phyloP scores from a whole-genome alignment of 35 echinoderm and acorn worm species.

The Apostichopus californicus region DNA sequence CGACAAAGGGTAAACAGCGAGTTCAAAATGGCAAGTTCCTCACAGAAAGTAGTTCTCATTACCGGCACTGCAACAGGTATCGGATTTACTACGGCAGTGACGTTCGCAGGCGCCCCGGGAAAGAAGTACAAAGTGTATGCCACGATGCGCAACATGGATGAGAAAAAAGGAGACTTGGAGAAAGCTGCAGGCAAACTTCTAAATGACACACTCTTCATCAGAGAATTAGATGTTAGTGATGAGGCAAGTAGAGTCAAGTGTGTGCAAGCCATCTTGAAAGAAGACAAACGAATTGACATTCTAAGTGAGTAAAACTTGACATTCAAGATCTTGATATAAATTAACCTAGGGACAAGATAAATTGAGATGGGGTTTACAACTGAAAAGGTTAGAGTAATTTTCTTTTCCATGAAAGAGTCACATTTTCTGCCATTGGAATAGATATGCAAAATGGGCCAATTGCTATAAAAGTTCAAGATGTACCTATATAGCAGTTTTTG shows the following conservation, averaged over 20 bases:
- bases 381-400: too few species aligned
- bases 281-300: conserved; percentile 27
- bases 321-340: too few species aligned
- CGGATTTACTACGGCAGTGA: conserved; percentile 7
- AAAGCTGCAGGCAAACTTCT: conserved; percentile 2
- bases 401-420: too few species aligned
- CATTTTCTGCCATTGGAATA: too few species aligned
- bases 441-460: too few species aligned
- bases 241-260: not conserved
- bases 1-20: not conserved
- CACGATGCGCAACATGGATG: conserved; percentile 37
- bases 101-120: not conserved
- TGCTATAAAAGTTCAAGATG: too few species aligned
- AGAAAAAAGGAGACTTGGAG: conserved; percentile 27
- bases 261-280: conserved; percentile 20
- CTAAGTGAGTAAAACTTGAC: conserved; percentile 1
- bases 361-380: too few species aligned
- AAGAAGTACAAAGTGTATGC: conserved; percentile 44
- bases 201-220: conserved; percentile 31
- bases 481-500: too few species aligned
- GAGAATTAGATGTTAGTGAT: conserved; percentile 34
- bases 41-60: conserved; percentile 21
- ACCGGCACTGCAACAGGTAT: conserved; percentile 22
- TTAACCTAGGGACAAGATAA: too few species aligned
- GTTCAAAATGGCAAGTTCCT: not conserved